Conservation (phyloP, 2,888 invertebrate species). For the Plagiodera versicolora region DNA sequence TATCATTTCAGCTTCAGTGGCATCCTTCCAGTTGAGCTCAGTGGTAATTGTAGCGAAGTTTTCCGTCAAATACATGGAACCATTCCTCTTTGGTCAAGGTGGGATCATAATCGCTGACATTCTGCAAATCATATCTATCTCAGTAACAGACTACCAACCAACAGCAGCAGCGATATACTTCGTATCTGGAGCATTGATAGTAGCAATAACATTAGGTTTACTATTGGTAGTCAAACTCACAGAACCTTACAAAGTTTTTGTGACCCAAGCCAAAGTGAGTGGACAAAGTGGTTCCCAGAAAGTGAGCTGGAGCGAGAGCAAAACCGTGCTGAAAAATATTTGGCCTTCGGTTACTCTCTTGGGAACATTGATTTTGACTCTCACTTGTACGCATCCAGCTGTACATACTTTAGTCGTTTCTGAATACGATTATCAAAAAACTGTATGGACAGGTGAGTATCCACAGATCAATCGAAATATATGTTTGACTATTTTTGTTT, state of each 20-base stretch:
- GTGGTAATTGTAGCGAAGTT: constrained; percentile 1
- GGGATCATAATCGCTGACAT: background rate
- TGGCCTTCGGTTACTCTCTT: background rate
- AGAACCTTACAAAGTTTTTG: background rate
- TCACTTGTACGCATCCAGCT: background rate
- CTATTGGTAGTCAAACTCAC: background rate
- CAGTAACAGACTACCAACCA: background rate
- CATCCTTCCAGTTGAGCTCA: background rate
- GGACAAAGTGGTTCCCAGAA: background rate
- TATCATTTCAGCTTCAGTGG: constrained; percentile 4
- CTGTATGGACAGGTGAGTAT: constrained; percentile 3
- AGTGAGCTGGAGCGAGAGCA: constrained; percentile 1
- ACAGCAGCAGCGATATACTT: constrained; percentile 5
- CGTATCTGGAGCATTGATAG: background rate
- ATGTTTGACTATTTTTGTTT: background rate
- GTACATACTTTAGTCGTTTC: constrained; percentile 3
- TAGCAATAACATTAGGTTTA: background rate
- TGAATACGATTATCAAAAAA: background rate
- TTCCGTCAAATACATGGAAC: background rate
- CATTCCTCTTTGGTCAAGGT: constrained; percentile 3
- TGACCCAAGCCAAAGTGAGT: background rate
- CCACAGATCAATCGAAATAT: no score
- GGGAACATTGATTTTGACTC: background rate
- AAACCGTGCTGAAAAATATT: background rate
- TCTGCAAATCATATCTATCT: background rate